Percentiles rank a stretch among this genome's conserved stretches.
phyloP scores from a whole-genome alignment of 2,888 invertebrate species.

The Oasisia sp. region DNA sequence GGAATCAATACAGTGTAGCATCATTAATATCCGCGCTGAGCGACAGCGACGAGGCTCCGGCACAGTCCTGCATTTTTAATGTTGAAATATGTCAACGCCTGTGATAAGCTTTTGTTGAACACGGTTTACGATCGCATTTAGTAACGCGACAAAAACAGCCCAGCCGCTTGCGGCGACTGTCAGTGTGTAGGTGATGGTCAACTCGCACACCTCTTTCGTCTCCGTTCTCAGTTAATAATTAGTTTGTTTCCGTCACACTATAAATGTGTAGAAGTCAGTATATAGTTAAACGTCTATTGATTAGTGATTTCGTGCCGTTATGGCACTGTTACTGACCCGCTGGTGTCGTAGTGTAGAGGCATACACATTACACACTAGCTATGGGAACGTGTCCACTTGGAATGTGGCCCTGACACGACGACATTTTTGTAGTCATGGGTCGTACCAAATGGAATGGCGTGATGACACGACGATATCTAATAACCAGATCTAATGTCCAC shows the following conservation, averaged over 20 bases:
- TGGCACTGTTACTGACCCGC: background rate
- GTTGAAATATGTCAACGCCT: background rate
- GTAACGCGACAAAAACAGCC: background rate
- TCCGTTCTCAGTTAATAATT: no score
- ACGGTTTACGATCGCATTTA: background rate
- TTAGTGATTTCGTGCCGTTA: background rate
- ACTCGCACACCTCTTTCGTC: no score
- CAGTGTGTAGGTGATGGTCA: background rate
- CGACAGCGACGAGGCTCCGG: background rate
- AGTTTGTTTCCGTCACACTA: no score
- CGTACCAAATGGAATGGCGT: no score
- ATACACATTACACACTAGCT: no score
- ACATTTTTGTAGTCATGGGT: no score
- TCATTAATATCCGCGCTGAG: background rate
- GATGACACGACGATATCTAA: no score
- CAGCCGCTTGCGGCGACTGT: background rate
- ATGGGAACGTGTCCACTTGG: no score
- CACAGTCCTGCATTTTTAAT: background rate
- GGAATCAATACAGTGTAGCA: background rate
- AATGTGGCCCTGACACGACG: no score
- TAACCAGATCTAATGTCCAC: no score
- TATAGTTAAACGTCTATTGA: background rate
- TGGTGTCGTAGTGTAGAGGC: background rate
- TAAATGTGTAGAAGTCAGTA: no score
- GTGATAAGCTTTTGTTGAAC: background rate